A percentile compares a stretch with the other conserved stretches of the same genome.
These are phyloP conservation scores for Pimephales promelas DNA, from an alignment of 2,113 vertebrate genomes.

Conservation along the genomic window DNA sequence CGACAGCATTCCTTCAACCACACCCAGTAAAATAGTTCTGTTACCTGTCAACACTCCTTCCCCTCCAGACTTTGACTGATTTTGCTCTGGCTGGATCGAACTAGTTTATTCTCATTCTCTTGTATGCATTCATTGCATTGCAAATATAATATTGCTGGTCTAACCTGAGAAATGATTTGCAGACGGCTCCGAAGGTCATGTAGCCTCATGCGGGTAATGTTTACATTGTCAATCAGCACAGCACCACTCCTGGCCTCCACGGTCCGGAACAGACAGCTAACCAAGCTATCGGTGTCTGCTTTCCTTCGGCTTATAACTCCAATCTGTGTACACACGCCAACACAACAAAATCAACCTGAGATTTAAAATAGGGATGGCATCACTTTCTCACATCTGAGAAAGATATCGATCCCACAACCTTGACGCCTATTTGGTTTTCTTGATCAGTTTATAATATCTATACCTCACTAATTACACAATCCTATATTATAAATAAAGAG, in stretches of 20 bases:
- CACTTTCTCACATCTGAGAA: too few relatives aligned
- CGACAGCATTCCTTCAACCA: conserved; percentile 44
- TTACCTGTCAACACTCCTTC: conserved; percentile 53
- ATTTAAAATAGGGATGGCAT: not conserved
- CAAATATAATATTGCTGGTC: not conserved
- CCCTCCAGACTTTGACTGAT: conserved; percentile 39
- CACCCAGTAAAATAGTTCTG: conserved; percentile 47
- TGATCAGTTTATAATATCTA: too few relatives aligned
- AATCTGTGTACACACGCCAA: conserved; percentile 59
- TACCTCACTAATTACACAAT: too few relatives aligned
- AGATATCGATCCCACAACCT: too few relatives aligned
- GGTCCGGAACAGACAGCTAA: conserved; percentile 69
- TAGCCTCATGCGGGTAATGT: conserved; percentile 69
- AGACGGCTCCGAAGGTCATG: conserved; percentile 68
- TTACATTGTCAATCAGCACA: conserved; percentile 71
- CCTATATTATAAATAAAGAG: too few relatives aligned
- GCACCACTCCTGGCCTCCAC: conserved; percentile 67
- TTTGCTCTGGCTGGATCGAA: conserved; percentile 7
- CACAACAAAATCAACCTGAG: not conserved
- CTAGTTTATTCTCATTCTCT: not conserved
- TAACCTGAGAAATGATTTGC: conserved; percentile 73
- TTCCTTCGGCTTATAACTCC: conserved; percentile 71
- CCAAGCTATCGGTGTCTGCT: conserved; percentile 69
- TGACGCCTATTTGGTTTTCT: too few relatives aligned
- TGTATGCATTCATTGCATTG: not conserved